Conservation (phyloP, 2,888 invertebrate genomes). For the Nephrotoma appendiculata region DNA sequence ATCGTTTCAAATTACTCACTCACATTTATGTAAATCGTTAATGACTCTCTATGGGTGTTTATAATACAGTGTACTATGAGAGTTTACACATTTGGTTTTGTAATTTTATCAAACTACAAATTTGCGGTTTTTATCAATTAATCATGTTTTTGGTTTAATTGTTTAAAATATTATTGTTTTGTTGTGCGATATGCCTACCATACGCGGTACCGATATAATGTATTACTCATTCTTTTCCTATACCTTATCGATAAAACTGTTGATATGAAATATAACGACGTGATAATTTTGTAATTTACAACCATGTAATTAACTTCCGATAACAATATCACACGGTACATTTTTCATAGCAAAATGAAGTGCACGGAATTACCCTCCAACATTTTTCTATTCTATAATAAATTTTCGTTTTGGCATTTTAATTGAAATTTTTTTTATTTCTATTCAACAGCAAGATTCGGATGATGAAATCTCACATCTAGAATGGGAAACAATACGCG, state of each 20-base stretch:
- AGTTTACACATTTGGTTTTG: not conserved
- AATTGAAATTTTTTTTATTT: conserved; percentile 6
- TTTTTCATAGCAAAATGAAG: not conserved
- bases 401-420: not conserved
- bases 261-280: not conserved
- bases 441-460: conserved; percentile 47
- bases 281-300: not conserved
- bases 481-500: conserved; percentile 97
- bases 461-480: conserved; percentile 89
- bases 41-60: not conserved
- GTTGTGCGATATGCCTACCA: not conserved
- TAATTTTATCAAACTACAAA: not conserved
- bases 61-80: not conserved
- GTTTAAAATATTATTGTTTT: not conserved
- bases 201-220: not conserved
- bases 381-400: not conserved
- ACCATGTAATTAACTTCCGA: too few species aligned
- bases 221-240: not conserved
- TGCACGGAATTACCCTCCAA: not conserved
- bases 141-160: not conserved
- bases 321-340: too few species aligned
- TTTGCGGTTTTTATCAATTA: not conserved
- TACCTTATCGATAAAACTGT: not conserved
- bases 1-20: not conserved
- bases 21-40: not conserved